Percentiles rank a stretch among this genome's conserved stretches.
Conservation (phyloP, 2,113 vertebrate species). For the Centropus bengalensis region DNA sequence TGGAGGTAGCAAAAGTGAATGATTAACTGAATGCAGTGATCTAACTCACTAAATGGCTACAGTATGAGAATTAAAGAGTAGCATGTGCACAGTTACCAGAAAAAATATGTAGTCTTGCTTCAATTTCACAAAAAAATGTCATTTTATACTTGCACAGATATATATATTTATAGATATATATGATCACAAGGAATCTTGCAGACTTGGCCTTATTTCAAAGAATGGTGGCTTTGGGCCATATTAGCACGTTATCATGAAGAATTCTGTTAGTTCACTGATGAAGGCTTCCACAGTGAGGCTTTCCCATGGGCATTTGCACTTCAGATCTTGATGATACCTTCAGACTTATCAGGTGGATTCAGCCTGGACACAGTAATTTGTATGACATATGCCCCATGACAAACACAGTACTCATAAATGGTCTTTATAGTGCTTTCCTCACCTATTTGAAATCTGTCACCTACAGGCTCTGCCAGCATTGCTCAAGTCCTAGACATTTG, state of each 20-base stretch:
- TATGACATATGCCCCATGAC: background rate
- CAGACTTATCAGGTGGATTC: background rate
- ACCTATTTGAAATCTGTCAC: background rate
- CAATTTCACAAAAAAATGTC: background rate
- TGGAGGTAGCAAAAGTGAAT: background rate
- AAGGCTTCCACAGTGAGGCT: background rate
- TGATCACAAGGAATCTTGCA: background rate
- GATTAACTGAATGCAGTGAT: background rate
- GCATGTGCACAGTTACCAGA: background rate
- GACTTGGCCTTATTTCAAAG: background rate
- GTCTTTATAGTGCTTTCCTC: background rate
- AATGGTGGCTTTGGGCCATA: background rate
- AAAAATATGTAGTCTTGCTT: background rate
- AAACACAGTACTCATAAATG: background rate
- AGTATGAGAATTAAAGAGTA: background rate
- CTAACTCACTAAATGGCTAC: background rate
- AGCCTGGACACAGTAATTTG: background rate
- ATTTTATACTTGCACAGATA: background rate
- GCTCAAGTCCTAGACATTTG: background rate
- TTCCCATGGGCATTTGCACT: background rate
- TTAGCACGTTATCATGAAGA: background rate
- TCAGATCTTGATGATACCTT: background rate
- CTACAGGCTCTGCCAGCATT: background rate
- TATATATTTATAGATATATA: background rate
- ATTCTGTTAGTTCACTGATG: background rate